Conservation (phyloP, 1,140 invertebrate species). For the Drosophila athabasca region DNA sequence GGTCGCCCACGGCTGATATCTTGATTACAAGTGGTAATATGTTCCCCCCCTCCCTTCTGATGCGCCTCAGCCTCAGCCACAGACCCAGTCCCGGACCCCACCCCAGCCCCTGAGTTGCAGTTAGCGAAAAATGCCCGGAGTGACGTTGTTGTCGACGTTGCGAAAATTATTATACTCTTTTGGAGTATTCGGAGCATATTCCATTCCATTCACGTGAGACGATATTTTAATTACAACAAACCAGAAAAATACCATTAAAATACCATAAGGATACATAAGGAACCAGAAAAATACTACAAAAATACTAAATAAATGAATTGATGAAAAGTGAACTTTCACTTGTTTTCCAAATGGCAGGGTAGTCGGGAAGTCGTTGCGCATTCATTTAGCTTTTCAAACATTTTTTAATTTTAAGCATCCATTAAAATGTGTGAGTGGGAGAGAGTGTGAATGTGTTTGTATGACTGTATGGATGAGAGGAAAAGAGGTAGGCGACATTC, state of each 20-base stretch:
- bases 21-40: constrained; percentile 78
- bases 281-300: not conserved
- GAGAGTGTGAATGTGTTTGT: constrained; percentile 10
- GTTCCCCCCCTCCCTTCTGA: constrained; percentile 8
- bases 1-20: constrained; percentile 63
- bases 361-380: no score
- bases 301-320: constrained; percentile 1
- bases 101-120: constrained; percentile 19
- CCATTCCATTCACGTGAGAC: no score
- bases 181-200: no score
- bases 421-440: constrained; percentile 51
- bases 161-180: constrained; percentile 28
- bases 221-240: no score
- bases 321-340: no score
- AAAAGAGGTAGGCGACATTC: no score
- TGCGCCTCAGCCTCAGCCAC: not conserved
- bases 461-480: not conserved
- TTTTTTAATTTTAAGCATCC: constrained; percentile 68
- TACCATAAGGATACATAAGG: not conserved
- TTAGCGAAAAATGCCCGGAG: constrained; percentile 64
- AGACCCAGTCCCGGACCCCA: no score
- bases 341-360: no score
- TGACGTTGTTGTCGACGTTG: constrained; percentile 46
- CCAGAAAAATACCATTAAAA: not conserved
- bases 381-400: no score